Percentiles rank a stretch among this genome's conserved stretches.
Conservation (phyloP, 2,888 invertebrate genomes). For the Homarus gammarus region DNA sequence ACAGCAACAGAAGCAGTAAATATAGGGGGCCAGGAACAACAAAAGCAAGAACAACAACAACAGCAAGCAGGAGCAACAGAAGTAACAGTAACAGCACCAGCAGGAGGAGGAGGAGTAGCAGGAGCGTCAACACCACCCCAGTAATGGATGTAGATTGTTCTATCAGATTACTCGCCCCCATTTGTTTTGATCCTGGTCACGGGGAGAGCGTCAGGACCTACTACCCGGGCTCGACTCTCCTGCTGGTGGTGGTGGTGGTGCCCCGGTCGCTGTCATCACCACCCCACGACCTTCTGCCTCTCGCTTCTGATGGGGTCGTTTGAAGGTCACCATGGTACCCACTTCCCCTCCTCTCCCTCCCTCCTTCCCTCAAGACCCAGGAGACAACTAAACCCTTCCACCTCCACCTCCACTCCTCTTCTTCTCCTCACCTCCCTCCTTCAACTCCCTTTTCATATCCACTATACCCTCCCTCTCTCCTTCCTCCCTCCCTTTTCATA, state of each 20-base stretch:
- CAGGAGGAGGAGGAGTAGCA: not conserved
- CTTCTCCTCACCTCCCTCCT: not conserved
- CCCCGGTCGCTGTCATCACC: not conserved
- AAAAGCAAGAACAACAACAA: not conserved
- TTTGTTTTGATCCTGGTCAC: constrained; percentile 57
- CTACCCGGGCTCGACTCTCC: not conserved
- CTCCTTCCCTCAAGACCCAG: too few species aligned
- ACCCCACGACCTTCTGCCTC: not conserved
- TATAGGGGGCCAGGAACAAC: not conserved
- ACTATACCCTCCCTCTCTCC: not conserved
- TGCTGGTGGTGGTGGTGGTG: not conserved
- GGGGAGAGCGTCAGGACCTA: not conserved
- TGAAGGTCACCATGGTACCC: not conserved
- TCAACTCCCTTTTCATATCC: too few species aligned
- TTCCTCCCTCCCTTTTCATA: not conserved
- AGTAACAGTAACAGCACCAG: not conserved
- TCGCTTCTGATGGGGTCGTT: not conserved
- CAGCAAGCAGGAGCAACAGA: not conserved
- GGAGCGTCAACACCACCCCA: not conserved
- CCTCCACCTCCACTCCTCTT: too few species aligned
- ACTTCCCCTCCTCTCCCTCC: not conserved
- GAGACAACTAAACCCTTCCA: too few species aligned
- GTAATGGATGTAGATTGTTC: constrained; percentile 71
- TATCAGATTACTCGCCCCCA: constrained; percentile 62
- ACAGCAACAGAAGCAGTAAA: not conserved